Conservation (phyloP, 1,140 invertebrate species). For the Drosophila tristis region DNA sequence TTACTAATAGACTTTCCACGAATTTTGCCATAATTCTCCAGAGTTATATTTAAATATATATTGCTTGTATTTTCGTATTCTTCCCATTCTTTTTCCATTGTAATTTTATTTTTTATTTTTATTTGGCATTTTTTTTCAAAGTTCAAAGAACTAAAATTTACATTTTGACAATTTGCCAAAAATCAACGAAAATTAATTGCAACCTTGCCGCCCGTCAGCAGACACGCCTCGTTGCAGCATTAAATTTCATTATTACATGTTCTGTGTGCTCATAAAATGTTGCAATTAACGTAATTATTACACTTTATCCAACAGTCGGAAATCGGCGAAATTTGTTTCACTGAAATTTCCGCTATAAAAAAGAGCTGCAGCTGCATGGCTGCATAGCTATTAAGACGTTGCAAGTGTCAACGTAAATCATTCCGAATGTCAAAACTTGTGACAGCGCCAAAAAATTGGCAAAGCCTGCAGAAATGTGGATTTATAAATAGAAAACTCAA, state of each 20-base stretch:
- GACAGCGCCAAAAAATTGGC: slow-evolving; percentile 15
- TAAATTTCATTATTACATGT: slow-evolving; percentile 18
- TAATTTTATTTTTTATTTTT: too few relatives aligned
- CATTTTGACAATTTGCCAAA: slow-evolving; percentile 57
- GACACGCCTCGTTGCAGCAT: slow-evolving; percentile 31
- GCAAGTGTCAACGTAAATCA: slow-evolving; percentile 58
- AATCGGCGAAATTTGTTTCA: not conserved
- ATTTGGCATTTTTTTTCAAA: not conserved
- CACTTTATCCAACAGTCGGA: not conserved
- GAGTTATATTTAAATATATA: not conserved
- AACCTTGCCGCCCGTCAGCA: slow-evolving; percentile 21
- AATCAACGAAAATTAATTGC: slow-evolving; percentile 10
- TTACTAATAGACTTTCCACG: too few relatives aligned
- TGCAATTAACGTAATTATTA: slow-evolving; percentile 20
- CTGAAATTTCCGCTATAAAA: slow-evolving; percentile 7
- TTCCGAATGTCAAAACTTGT: slow-evolving; percentile 45
- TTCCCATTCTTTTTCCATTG: too few relatives aligned
- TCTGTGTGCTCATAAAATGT: slow-evolving; percentile 7
- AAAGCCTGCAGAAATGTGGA: not conserved
- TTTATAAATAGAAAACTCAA: slow-evolving; percentile 21
- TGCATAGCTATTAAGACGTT: slow-evolving; percentile 50
- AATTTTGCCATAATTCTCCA: too few relatives aligned
- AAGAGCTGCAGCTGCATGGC: slow-evolving; percentile 36
- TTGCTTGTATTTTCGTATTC: too few relatives aligned
- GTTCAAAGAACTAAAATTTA: slow-evolving; percentile 26